These are phyloP conservation scores for Muntiacus reevesi DNA, from an alignment of 2,113 vertebrate genomes.

Conservation along the genomic window DNA sequence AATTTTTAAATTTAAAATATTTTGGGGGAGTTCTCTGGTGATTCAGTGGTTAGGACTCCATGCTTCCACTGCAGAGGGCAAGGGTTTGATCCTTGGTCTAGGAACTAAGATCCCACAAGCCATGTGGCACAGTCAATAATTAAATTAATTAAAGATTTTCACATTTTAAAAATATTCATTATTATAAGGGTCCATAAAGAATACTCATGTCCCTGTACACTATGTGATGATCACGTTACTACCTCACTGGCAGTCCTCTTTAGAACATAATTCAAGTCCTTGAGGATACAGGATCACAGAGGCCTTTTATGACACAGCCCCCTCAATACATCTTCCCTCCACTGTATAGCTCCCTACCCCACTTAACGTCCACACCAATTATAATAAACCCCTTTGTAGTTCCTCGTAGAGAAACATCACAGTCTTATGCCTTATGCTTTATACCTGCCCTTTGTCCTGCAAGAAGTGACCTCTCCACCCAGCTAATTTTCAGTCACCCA, in stretches of 20 bases:
- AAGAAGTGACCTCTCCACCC: not conserved
- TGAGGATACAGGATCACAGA: not conserved
- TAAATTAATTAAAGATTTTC: not conserved
- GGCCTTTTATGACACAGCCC: not conserved
- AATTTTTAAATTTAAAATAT: not conserved
- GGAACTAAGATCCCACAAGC: not conserved
- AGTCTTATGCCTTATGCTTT: not conserved
- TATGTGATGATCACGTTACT: not conserved
- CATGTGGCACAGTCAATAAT: not conserved
- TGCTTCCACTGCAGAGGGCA: not conserved
- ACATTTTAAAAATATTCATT: not conserved
- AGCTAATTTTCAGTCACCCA: not conserved
- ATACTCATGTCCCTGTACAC: not conserved
- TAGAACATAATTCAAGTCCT: not conserved
- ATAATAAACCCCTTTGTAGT: not conserved
- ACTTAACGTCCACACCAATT: not conserved
- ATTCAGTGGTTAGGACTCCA: not conserved
- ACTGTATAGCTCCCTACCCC: not conserved
- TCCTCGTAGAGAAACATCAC: rapidly evolving
- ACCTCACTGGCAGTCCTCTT: not conserved
- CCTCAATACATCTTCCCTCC: not conserved
- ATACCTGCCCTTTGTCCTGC: not conserved
- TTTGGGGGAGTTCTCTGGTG: not conserved
- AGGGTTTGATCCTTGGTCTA: not conserved
- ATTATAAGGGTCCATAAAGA: not conserved